A percentile compares a stretch with the other conserved stretches of the same genome.
phyloP scores from a whole-genome alignment of 2,797 vertebrate genomes.

The Syndactyla subalaris region DNA sequence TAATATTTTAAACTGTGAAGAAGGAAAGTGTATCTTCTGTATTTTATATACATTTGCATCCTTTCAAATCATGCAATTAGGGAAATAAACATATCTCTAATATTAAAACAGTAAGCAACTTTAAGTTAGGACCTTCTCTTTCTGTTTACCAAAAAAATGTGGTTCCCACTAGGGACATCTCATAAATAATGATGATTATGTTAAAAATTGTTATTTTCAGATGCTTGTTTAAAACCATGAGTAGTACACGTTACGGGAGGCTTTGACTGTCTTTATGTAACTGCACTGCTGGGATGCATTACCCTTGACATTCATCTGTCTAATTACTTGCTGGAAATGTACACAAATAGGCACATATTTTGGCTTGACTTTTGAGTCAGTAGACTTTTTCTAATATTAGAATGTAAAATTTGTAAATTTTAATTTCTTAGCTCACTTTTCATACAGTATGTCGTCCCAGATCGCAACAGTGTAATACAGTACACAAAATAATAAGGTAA shows the following conservation, averaged over 20 bases:
- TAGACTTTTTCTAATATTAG: neutral
- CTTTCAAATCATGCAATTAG: neutral
- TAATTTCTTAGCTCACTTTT: neutral
- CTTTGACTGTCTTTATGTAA: neutral
- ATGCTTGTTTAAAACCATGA: neutral
- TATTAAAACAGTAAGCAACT: neutral
- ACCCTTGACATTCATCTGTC: neutral
- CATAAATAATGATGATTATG: neutral
- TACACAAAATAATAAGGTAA: neutral
- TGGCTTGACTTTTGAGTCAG: neutral
- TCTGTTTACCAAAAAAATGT: neutral
- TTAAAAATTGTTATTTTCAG: neutral
- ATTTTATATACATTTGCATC: neutral
- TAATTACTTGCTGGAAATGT: neutral
- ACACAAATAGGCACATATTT: neutral
- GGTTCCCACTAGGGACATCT: neutral
- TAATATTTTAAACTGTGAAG: neutral
- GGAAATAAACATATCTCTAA: neutral
- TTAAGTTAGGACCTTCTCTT: neutral
- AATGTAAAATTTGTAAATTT: neutral
- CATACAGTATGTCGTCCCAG: neutral
- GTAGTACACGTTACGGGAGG: neutral
- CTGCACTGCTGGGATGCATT: neutral
- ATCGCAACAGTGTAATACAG: rapidly evolving
- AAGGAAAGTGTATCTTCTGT: neutral